These are phyloP conservation scores for Oryzias curvinotus DNA, from an alignment of 2,113 vertebrate genomes.

Conservation along the genomic window DNA sequence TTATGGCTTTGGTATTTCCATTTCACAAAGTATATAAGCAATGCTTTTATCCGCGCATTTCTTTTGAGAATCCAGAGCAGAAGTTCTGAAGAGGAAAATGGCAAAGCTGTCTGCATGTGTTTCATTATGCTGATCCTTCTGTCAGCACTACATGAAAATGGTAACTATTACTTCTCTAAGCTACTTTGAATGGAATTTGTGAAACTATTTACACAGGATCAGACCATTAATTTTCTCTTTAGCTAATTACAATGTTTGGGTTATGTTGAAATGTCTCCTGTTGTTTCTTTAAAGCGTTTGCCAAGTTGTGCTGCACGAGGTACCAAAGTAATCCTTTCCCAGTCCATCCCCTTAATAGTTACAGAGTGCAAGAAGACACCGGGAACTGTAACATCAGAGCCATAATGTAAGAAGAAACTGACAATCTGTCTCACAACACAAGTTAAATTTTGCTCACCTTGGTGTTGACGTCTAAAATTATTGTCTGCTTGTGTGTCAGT, in stretches of 20 bases:
- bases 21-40: constrained; percentile 38
- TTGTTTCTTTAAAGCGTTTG: constrained; percentile 24
- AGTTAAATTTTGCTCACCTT: neutral
- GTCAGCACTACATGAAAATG: constrained; percentile 34
- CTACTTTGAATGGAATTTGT: neutral
- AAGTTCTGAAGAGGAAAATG: constrained; percentile 41
- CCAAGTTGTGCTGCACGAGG: constrained; percentile 49
- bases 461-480: neutral
- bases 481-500: constrained; percentile 28
- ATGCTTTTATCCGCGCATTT: neutral
- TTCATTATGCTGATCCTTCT: constrained; percentile 43
- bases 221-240: neutral
- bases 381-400: constrained; percentile 52
- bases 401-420: constrained; percentile 53
- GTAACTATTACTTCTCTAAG: constrained; percentile 49
- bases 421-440: neutral
- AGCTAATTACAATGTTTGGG: neutral
- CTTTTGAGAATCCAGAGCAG: constrained; percentile 6
- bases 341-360: constrained; percentile 24
- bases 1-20: neutral
- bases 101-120: constrained; percentile 30
- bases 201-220: neutral
- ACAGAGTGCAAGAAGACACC: constrained; percentile 21
- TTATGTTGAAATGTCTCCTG: neutral
- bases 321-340: constrained; percentile 13